A percentile compares a stretch with the other conserved stretches of the same genome.
Conservation (phyloP, 1,140 invertebrate species). For the Capitella teleta region DNA sequence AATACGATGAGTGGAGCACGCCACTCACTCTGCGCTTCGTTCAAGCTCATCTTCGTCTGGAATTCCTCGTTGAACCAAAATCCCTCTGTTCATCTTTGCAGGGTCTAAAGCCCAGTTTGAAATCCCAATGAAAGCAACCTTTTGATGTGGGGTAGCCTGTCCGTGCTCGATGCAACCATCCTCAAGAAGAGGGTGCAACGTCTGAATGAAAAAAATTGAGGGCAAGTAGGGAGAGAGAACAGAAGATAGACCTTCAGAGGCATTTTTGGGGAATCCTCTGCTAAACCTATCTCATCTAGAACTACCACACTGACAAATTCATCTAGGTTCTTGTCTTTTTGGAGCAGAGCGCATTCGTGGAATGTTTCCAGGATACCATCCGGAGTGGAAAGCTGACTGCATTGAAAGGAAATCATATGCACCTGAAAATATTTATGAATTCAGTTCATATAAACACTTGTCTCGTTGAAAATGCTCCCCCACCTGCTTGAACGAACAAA, state of each 20-base stretch:
- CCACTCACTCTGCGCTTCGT: slow-evolving; percentile 20
- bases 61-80: slow-evolving; percentile 27
- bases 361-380: slow-evolving; percentile 32
- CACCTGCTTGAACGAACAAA: slow-evolving; percentile 25
- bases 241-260: slow-evolving; percentile 26
- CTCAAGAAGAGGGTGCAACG: slow-evolving; percentile 28
- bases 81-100: slow-evolving; percentile 37
- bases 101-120: slow-evolving; percentile 38
- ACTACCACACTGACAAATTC: slow-evolving; percentile 31
- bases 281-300: slow-evolving; percentile 34
- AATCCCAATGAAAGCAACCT: slow-evolving; percentile 36
- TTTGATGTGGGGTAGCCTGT: slow-evolving; percentile 19
- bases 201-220: slow-evolving; percentile 14
- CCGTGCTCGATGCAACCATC: slow-evolving; percentile 27
- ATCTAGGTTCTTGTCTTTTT: slow-evolving; percentile 23
- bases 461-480: too few relatives aligned
- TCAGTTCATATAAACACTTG: too few relatives aligned
- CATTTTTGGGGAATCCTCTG: slow-evolving; percentile 32
- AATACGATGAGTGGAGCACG: slow-evolving; percentile 1
- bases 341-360: slow-evolving; percentile 25
- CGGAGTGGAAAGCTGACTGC: slow-evolving; percentile 28
- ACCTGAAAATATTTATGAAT: slow-evolving; percentile 18
- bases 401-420: slow-evolving; percentile 35
- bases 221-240: neutral
- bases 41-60: slow-evolving; percentile 25